These are phyloP conservation scores for Hormaphis cornu DNA, from an alignment of 1,140 invertebrate species.

Conservation along the genomic window DNA sequence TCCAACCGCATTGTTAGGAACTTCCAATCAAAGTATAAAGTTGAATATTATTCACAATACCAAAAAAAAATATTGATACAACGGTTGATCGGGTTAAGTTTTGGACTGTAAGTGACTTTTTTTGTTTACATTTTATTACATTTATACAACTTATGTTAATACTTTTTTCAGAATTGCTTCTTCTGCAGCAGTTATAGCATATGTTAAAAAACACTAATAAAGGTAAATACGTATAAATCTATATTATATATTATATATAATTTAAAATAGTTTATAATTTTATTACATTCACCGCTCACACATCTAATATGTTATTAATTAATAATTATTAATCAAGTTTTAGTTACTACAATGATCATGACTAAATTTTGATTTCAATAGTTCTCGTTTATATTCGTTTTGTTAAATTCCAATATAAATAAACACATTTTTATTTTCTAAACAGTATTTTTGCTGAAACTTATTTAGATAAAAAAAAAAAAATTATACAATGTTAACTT, in stretches of 20 bases:
- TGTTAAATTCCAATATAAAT: no score
- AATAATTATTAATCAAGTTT: no score
- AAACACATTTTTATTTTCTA: no score
- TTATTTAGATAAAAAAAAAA: no score
- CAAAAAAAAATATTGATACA: neutral
- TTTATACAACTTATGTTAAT: neutral
- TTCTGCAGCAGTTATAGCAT: neutral
- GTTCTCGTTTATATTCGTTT: no score
- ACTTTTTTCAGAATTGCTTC: neutral
- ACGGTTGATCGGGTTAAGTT: neutral
- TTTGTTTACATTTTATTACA: neutral
- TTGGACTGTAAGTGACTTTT: neutral
- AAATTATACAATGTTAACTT: no score
- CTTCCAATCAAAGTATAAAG: neutral
- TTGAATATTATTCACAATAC: neutral
- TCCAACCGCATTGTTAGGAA: neutral
- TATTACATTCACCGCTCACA: no score
- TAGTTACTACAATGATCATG: no score
- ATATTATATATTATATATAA: neutral
- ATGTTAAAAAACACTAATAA: neutral
- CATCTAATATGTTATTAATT: no score
- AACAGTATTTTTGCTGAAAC: no score
- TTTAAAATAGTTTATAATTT: no score
- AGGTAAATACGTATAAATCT: neutral
- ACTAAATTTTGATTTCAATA: no score